Evolutionary conservation across 2,888 invertebrate genomes (phyloP), one percentile per base, ranked within the genome.

Genomic region (Rosalia funebris): DNA sequence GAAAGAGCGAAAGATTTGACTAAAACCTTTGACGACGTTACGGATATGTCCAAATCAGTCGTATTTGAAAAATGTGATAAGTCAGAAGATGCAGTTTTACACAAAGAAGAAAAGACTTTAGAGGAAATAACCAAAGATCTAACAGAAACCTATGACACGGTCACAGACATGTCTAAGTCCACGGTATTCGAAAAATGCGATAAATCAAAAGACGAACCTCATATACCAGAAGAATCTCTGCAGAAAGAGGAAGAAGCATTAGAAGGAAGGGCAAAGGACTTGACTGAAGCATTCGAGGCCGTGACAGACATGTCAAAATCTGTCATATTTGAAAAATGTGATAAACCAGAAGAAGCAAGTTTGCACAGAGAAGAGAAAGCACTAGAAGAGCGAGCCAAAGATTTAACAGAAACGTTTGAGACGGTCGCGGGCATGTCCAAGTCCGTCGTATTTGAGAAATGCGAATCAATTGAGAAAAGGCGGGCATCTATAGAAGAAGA

Each of bases 151-250:
- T 50, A 44, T 12, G 52, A 63, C 31, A 46, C 42, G 1, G 20
- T 62, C 1, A 15, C 37, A n/a, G 41, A 44, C 19, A 45, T 61
- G 57, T 44, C 45, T 0, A 57, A 57, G 31, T 42, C 45, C 1
- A 12, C 52, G 12, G 15, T 39, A 1, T 54, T 63, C 48, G 65
- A 63, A 17, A 60, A 25, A 45, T 58, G 52, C 36, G 58, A 54
- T n/a, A n/a, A 25, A 25, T 9, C 25, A 25, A 25, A 25, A 25
- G 9, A 25, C 3, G n/a, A n/a, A n/a, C n/a, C n/a, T n/a, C n/a
- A n/a, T n/a, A n/a, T n/a, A n/a, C n/a, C n/a, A n/a, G n/a, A n/a
- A n/a, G n/a, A n/a, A n/a, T n/a, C n/a, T n/a, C n/a, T n/a, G 9
- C 25, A 25, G 4, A 25, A 25, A 25, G 25, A 25, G 9, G 25